Base-by-base conservation (phyloP, 2,888 invertebrate species). In the Himalopsyche anomala region DNA sequence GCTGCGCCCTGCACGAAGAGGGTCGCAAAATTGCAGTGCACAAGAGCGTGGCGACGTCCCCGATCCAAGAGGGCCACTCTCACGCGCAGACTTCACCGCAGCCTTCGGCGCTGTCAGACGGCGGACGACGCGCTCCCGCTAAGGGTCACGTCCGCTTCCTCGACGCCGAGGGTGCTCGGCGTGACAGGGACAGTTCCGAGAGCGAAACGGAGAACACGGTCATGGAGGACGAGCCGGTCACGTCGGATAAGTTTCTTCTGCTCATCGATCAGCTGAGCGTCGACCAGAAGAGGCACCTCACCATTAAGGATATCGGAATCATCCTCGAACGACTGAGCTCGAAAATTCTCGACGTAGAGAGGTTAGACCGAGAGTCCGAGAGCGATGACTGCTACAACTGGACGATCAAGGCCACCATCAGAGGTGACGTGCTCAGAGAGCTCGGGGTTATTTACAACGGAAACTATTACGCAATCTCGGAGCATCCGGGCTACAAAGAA, bases 391-490 rank as follows among this genome's bases (percentile, higher is more conserved):
- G 97, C 91, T 97, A 97, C 94, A 98, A 98, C 92, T 98, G 98
- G 98, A 98, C 98, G 92, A 98, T 98, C 93, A 98, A 98, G 92
- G 98, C 98, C 90, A 97, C 98, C 90, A 98, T 98, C 91, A 94
- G 97, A 88, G 98, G 98, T 84, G 98, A 98, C 92, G 97, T 97
- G 90, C 93, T 98, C 90, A 94, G 98, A 86, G 98, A 98, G 92
- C 94, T 98, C 89, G 98, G 98, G 89, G 97, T 98, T 90, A 97
- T 98, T 91, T 98, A 98, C 93, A 98, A 98, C 92, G 98, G 98
- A 89, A 98, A 98, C 93, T 98, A 98, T 92, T 98, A 98, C 93
- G 97, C 97, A 89, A 98, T 98, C 91, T 97, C 97, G 90, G 98
- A 98, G 92, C 98, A 98, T 92, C 98, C 98, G 86, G 98, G 97